These are phyloP conservation scores for Euspilapteryx auroguttella DNA, from an alignment of 2,888 invertebrate species.

Conservation along the genomic window DNA sequence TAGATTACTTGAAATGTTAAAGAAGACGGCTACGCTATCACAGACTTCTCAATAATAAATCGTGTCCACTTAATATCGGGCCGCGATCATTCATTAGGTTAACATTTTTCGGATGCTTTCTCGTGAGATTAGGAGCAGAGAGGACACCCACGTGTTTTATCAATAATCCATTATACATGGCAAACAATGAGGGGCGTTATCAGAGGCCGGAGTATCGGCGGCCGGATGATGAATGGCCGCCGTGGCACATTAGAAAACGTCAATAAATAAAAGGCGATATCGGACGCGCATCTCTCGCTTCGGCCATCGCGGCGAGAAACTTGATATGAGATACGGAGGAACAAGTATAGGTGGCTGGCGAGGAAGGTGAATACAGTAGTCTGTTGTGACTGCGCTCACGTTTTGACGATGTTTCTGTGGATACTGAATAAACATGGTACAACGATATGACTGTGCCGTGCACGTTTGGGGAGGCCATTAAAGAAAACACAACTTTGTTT, in stretches of 20 bases:
- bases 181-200: constrained; percentile 54
- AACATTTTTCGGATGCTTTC: constrained; percentile 36
- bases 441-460: no score
- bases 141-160: constrained; percentile 57
- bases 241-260: constrained; percentile 51
- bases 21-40: constrained; percentile 31
- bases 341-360: neutral
- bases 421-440: no score
- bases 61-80: constrained; percentile 45
- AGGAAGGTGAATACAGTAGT: no score
- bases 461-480: no score
- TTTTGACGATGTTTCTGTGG: no score
- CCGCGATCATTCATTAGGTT: constrained; percentile 39
- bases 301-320: constrained; percentile 18
- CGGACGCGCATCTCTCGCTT: constrained; percentile 25
- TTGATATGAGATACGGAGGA: constrained; percentile 17
- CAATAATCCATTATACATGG: constrained; percentile 57
- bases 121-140: constrained; percentile 47
- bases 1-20: constrained; percentile 18
- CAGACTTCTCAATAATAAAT: constrained; percentile 43
- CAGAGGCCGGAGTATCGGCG: constrained; percentile 29
- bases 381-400: no score
- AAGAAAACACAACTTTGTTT: no score
- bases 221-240: constrained; percentile 38
- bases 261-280: constrained; percentile 57